Conservation (phyloP, 2,113 vertebrate genomes). For the Equus przewalskii region DNA sequence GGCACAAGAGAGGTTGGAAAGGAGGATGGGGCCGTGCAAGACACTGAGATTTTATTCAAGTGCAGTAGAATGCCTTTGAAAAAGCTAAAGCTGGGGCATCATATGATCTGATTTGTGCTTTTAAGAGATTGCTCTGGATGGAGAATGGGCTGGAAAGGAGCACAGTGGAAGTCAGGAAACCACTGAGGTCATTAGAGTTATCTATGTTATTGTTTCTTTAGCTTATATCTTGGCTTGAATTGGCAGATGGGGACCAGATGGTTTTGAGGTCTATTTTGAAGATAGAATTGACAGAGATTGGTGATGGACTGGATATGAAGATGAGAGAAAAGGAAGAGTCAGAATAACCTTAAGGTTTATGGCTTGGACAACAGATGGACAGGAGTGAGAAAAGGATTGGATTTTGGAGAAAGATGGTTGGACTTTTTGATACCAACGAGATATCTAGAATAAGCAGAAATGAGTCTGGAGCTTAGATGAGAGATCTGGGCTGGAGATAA, state of each 20-base stretch:
- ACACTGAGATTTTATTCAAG: background rate
- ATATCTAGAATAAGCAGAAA: background rate
- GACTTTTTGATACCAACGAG: background rate
- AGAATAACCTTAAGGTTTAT: background rate
- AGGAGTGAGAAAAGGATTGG: background rate
- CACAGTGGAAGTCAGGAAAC: background rate
- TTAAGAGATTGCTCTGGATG: background rate
- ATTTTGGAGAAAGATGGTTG: background rate
- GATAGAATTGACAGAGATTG: background rate
- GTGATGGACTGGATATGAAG: too few relatives aligned
- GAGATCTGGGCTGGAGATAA: background rate
- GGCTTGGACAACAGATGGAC: background rate
- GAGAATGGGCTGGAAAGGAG: background rate
- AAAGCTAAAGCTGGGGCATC: background rate
- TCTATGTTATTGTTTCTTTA: background rate
- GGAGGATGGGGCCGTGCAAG: background rate
- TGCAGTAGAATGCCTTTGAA: background rate
- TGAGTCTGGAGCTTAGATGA: background rate
- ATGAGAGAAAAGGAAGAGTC: background rate
- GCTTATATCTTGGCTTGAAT: background rate
- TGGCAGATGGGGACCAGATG: background rate
- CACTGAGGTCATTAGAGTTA: background rate
- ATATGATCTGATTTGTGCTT: background rate
- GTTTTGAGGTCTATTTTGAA: background rate
- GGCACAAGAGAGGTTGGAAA: background rate